Evolutionary conservation across 2,113 vertebrate species (phyloP).

Genomic region (Phylloscopus trochilus): DNA sequence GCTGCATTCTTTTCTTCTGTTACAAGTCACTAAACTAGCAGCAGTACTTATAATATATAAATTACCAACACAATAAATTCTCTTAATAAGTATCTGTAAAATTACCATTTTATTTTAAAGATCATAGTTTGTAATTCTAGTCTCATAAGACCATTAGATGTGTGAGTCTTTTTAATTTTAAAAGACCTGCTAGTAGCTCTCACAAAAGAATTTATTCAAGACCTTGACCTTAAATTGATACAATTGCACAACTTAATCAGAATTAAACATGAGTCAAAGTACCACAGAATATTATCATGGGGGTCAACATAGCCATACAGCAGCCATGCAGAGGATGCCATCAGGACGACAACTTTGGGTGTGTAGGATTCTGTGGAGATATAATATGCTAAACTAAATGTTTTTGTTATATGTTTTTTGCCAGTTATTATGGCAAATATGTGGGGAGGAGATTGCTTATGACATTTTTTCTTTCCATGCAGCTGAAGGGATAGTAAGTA

Average conservation of each 20-base stretch:
- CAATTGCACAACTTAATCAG: constrained; percentile 68
- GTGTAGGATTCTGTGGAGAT: neutral
- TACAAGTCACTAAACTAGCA: constrained; percentile 41
- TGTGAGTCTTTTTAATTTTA: constrained; percentile 59
- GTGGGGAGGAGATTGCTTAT: neutral
- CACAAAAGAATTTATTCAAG: constrained; percentile 57
- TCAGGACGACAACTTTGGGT: neutral
- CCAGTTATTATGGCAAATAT: neutral
- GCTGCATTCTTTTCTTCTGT: constrained; percentile 25
- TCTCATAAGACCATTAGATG: constrained; percentile 53
- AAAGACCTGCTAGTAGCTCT: constrained; percentile 40
- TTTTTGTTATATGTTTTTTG: neutral
- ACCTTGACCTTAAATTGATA: constrained; percentile 70
- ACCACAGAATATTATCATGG: neutral
- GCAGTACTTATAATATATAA: constrained; percentile 37
- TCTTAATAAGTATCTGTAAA: constrained; percentile 65
- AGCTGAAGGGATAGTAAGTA: neutral
- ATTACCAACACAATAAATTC: constrained; percentile 55
- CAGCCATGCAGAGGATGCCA: neutral
- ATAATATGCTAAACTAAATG: neutral
- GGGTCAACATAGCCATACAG: constrained; percentile 3
- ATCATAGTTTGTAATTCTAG: constrained; percentile 55
- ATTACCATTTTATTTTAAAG: constrained; percentile 67
- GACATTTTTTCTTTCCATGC: neutral
- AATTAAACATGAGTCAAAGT: constrained; percentile 68